phyloP scores from a whole-genome alignment of 2,888 invertebrate genomes.

The Caenorhabditis zanzibari region DNA sequence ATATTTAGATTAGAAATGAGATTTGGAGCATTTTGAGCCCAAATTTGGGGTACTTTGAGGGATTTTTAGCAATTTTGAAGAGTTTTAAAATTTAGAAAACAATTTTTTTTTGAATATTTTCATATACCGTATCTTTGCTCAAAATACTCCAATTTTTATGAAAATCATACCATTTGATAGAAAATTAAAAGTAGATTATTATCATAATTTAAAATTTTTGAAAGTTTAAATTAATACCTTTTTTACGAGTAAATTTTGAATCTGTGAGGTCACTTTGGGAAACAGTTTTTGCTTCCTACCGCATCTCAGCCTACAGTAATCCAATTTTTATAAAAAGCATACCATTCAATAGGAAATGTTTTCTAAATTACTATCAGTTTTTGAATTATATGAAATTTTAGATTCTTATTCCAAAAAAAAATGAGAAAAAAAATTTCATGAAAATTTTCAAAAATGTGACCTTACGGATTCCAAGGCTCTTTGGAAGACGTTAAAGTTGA shows the following conservation, averaged over 20 bases:
- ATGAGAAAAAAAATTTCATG: conserved; percentile 2
- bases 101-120: conserved; percentile 26
- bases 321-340: too few species aligned
- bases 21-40: background rate
- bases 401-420: too few species aligned
- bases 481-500: too few species aligned
- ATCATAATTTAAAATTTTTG: too few species aligned
- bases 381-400: background rate
- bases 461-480: too few species aligned
- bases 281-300: too few species aligned
- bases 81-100: background rate
- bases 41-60: background rate
- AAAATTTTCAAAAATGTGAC: background rate
- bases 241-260: too few species aligned
- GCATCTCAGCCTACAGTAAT: too few species aligned
- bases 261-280: too few species aligned
- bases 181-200: too few species aligned
- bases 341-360: too few species aligned
- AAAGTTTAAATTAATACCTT: too few species aligned
- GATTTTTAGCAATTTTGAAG: background rate
- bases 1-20: background rate
- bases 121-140: background rate
- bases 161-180: background rate
- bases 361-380: background rate
- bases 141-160: conserved; percentile 2